A percentile compares a stretch with the other conserved stretches of the same genome.
These are phyloP conservation scores for Eclectus roratus DNA, from an alignment of 2,113 vertebrate species.

Conservation along the genomic window DNA sequence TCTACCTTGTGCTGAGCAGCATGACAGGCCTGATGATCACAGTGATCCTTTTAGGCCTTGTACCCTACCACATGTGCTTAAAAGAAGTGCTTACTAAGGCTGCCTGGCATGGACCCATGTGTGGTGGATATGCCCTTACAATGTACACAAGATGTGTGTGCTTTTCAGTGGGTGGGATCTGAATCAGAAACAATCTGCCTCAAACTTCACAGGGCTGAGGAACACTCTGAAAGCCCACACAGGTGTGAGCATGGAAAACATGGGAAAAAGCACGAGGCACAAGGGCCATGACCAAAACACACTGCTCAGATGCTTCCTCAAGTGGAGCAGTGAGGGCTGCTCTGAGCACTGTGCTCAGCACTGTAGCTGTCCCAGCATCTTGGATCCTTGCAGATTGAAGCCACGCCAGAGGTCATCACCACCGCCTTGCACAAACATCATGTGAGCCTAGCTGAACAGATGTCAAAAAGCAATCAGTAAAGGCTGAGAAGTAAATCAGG, in stretches of 20 bases:
- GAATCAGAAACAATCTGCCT: not conserved
- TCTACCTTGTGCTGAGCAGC: not conserved
- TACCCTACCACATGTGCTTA: rapidly evolving
- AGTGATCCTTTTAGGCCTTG: not conserved
- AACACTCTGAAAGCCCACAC: not conserved
- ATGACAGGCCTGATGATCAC: not conserved
- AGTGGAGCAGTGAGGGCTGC: not conserved
- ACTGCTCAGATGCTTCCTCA: not conserved
- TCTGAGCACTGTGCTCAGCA: not conserved
- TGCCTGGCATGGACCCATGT: not conserved
- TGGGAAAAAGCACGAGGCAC: not conserved
- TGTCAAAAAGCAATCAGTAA: not conserved
- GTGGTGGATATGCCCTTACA: not conserved
- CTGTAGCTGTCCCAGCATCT: not conserved
- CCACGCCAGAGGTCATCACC: rapidly evolving
- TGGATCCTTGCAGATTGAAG: not conserved
- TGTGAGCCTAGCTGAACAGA: not conserved
- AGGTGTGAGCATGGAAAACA: not conserved
- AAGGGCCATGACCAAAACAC: rapidly evolving
- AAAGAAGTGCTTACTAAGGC: not conserved
- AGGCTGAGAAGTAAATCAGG: not conserved
- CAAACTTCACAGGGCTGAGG: not conserved
- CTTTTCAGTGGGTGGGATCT: not conserved
- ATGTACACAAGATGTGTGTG: rapidly evolving
- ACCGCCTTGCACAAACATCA: not conserved